phyloP scores from a whole-genome alignment of 2,113 vertebrate genomes.

The Toxostoma redivivum region DNA sequence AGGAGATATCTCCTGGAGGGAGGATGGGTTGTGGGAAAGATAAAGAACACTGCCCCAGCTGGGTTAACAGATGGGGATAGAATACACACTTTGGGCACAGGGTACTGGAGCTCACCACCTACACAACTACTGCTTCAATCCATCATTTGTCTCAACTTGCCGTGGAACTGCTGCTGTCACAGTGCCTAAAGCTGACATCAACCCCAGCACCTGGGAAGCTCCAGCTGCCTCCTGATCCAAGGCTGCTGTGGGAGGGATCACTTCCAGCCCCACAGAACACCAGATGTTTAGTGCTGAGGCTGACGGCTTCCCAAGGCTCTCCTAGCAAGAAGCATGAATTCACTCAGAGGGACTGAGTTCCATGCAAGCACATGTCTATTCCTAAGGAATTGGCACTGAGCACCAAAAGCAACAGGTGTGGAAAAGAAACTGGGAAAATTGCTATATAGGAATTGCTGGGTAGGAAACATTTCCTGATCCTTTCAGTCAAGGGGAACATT shows the following conservation, averaged over 20 bases:
- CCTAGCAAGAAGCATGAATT: neutral
- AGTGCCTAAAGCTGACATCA: neutral
- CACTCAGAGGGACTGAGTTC: neutral
- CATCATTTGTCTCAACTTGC: neutral
- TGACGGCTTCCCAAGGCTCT: neutral
- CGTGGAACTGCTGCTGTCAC: neutral
- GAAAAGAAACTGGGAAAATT: neutral
- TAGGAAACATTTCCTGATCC: neutral
- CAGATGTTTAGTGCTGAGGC: neutral
- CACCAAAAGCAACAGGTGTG: neutral
- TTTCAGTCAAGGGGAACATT: neutral
- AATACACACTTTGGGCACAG: too few species aligned
- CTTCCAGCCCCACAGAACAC: rapidly evolving
- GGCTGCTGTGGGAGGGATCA: neutral
- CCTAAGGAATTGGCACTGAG: neutral
- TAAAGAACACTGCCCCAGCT: too few species aligned
- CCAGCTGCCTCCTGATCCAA: neutral
- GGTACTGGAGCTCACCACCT: neutral
- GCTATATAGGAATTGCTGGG: neutral
- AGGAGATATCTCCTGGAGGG: too few species aligned
- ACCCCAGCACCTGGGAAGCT: neutral
- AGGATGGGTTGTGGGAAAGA: too few species aligned
- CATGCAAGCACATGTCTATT: neutral
- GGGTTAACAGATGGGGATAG: too few species aligned
- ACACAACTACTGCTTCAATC: neutral